phyloP scores from a whole-genome alignment of 2,113 vertebrate species.

The Notechis scutatus region DNA sequence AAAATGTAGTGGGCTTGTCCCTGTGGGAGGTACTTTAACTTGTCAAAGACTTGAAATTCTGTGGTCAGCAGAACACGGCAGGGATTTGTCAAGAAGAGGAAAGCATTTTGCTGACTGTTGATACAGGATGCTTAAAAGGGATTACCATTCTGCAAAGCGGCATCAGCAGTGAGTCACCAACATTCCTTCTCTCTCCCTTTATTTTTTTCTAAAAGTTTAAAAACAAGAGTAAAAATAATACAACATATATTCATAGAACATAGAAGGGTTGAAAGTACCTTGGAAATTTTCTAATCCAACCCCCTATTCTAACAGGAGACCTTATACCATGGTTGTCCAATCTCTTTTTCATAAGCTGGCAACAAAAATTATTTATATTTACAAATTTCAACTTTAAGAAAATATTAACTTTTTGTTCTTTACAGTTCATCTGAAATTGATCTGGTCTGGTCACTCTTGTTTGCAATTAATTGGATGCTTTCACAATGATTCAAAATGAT shows the following conservation, averaged over 20 bases:
- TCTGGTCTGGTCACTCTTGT: not conserved
- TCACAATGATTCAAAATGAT: not conserved
- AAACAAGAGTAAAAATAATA: not conserved
- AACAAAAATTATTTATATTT: not conserved
- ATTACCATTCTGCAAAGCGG: slow-evolving; percentile 41
- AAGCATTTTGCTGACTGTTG: slow-evolving; percentile 54
- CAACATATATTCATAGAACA: not conserved
- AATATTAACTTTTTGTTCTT: not conserved
- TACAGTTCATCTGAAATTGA: not conserved
- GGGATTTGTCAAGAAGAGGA: slow-evolving; percentile 59
- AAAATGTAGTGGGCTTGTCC: slow-evolving; percentile 55
- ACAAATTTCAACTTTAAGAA: not conserved
- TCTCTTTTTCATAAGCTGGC: not conserved
- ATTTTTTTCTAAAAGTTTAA: not conserved
- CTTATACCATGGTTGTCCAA: not conserved
- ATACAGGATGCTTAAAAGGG: slow-evolving; percentile 46
- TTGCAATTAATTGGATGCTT: not conserved
- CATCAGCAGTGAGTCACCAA: not conserved
- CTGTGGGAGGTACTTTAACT: slow-evolving; percentile 55
- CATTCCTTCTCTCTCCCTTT: not conserved
- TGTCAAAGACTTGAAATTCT: slow-evolving; percentile 34
- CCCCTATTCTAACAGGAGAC: not conserved
- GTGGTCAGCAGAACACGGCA: slow-evolving; percentile 60
- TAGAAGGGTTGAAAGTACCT: not conserved
- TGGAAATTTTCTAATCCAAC: not conserved